phyloP scores from a whole-genome alignment of 1,140 invertebrate species.

The Harpegnathos saltator region DNA sequence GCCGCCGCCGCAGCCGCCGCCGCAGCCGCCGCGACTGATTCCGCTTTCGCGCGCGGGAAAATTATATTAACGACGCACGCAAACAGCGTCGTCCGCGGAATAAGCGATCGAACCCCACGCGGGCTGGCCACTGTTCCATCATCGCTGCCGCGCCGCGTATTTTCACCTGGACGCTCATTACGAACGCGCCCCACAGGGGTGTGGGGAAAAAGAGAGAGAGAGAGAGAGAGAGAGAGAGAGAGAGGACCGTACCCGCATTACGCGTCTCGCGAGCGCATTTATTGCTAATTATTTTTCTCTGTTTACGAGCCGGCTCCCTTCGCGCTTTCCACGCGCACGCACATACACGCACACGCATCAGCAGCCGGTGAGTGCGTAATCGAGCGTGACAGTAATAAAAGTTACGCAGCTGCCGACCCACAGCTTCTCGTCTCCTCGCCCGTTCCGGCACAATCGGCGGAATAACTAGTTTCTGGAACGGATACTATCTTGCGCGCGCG shows the following conservation, averaged over 20 bases:
- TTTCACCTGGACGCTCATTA: slow-evolving; percentile 46
- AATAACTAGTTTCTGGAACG: slow-evolving; percentile 55
- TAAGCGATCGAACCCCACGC: slow-evolving; percentile 33
- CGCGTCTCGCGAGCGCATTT: slow-evolving; percentile 45
- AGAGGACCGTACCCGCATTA: slow-evolving; percentile 10
- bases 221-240: too few relatives aligned
- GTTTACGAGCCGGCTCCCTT: slow-evolving; percentile 43
- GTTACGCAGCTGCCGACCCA: slow-evolving; percentile 45
- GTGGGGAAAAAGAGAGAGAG: not conserved
- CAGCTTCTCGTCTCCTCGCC: slow-evolving; percentile 28
- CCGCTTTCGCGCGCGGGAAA: not conserved
- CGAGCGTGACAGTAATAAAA: slow-evolving; percentile 54
- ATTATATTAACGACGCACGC: slow-evolving; percentile 24
- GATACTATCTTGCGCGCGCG: slow-evolving; percentile 9
- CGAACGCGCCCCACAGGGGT: not conserved
- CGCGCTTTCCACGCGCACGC: slow-evolving; percentile 37
- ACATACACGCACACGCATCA: too few relatives aligned
- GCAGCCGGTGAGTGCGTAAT: slow-evolving; percentile 41
- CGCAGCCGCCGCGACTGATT: not conserved
- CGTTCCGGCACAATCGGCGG: slow-evolving; percentile 12
- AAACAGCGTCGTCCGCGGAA: slow-evolving; percentile 15
- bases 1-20: not conserved
- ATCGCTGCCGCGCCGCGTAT: slow-evolving; percentile 24
- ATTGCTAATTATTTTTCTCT: slow-evolving; percentile 69
- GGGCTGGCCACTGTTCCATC: slow-evolving; percentile 29